These are phyloP conservation scores for Fopius arisanus DNA, from an alignment of 1,140 invertebrate species.

Conservation along the genomic window DNA sequence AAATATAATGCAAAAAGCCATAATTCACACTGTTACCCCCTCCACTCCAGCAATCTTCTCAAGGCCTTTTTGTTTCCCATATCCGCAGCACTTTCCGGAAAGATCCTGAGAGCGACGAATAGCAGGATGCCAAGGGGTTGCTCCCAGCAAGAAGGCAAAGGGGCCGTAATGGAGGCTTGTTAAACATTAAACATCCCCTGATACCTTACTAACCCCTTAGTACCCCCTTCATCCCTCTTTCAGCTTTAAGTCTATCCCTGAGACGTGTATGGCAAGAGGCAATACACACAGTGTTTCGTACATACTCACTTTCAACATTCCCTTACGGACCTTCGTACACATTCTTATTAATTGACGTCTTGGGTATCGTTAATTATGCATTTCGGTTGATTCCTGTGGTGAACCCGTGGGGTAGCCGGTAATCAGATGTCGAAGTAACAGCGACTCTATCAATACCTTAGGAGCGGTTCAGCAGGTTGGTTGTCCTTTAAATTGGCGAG, in stretches of 20 bases:
- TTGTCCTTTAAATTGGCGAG: neutral
- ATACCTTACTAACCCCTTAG: slow-evolving; percentile 56
- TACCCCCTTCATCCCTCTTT: slow-evolving; percentile 39
- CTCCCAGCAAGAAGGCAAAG: slow-evolving; percentile 29
- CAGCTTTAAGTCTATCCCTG: neutral
- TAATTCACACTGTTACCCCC: neutral
- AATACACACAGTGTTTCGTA: neutral
- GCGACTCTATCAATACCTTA: neutral
- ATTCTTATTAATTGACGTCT: slow-evolving; percentile 63
- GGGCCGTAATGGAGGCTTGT: slow-evolving; percentile 60
- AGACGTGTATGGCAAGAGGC: slow-evolving; percentile 3
- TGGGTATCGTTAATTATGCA: slow-evolving; percentile 53
- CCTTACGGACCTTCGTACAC: slow-evolving; percentile 54
- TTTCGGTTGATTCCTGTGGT: slow-evolving; percentile 43
- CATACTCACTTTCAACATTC: slow-evolving; percentile 19
- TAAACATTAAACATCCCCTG: slow-evolving; percentile 63
- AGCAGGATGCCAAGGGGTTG: slow-evolving; percentile 40
- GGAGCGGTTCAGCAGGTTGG: neutral
- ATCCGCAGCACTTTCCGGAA: slow-evolving; percentile 50
- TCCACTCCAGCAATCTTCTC: neutral
- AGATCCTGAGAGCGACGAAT: slow-evolving; percentile 39
- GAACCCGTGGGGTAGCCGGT: neutral
- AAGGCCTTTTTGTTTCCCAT: slow-evolving; percentile 14
- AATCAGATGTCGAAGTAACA: slow-evolving; percentile 10
- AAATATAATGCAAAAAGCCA: neutral